Percentiles rank a stretch among this genome's conserved stretches.
These are phyloP conservation scores for Hoplodrina blanda DNA, from an alignment of 2,888 invertebrate genomes.

Conservation along the genomic window DNA sequence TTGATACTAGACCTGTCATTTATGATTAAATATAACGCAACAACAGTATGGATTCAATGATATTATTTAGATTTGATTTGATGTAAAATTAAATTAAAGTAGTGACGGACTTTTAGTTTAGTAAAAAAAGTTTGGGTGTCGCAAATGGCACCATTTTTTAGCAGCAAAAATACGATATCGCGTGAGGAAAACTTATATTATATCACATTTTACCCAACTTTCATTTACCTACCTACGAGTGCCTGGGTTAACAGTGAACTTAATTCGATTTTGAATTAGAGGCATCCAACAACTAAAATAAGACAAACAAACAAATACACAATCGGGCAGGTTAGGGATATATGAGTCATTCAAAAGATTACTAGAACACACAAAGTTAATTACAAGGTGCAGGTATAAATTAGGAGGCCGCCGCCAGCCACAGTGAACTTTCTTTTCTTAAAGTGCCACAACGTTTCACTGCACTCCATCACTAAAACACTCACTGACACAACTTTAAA, in stretches of 20 bases:
- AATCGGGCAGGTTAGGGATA: conserved; percentile 45
- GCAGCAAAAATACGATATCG: no score
- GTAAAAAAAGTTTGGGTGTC: no score
- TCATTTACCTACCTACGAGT: not conserved
- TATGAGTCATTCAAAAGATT: conserved; percentile 30
- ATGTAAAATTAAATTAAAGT: no score
- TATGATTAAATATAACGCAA: conserved; percentile 1
- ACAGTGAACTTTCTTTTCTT: conserved; percentile 68
- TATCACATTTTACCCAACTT: conserved; percentile 2
- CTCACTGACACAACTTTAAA: conserved; percentile 83
- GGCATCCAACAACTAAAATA: conserved; percentile 19
- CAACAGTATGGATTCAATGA: not conserved
- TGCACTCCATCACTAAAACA: conserved; percentile 77
- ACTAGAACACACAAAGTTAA: conserved; percentile 78
- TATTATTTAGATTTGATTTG: not conserved
- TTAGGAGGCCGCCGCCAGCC: conserved; percentile 87
- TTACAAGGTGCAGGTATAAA: conserved; percentile 83
- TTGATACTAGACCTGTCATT: not conserved
- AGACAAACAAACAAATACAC: conserved; percentile 30
- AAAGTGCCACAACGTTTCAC: conserved; percentile 70
- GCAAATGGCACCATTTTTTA: no score
- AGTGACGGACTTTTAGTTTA: no score
- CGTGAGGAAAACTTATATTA: no score
- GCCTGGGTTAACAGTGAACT: conserved; percentile 3
- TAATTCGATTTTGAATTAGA: conserved; percentile 8